A percentile compares a stretch with the other conserved stretches of the same genome.
phyloP scores from a whole-genome alignment of 2,888 invertebrate species.

The Agriotes lineatus region DNA sequence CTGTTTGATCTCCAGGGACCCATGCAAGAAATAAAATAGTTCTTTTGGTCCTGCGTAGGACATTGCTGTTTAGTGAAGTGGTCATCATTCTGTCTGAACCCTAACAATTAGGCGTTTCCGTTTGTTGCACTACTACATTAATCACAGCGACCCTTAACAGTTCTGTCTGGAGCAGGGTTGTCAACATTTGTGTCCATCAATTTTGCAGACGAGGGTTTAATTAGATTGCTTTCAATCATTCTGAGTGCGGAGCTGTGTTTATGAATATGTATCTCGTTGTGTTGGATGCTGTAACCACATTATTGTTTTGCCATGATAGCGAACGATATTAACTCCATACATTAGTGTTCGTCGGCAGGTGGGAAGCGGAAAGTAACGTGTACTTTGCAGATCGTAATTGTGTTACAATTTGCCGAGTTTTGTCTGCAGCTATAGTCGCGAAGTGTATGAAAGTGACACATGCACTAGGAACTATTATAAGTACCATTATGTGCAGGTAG shows the following conservation, averaged over 20 bases:
- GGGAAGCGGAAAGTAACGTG: no score
- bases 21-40: no score
- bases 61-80: background rate
- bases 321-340: background rate
- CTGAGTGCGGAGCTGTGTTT: conserved; percentile 23
- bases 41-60: no score
- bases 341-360: background rate
- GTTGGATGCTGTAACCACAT: conserved; percentile 13
- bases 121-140: conserved; percentile 29
- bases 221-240: conserved; percentile 32
- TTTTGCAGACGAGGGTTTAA: conserved; percentile 34
- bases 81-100: conserved; percentile 18
- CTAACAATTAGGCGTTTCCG: conserved; percentile 26
- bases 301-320: conserved; percentile 22
- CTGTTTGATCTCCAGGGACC: no score
- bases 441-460: no score
- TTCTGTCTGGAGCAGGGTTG: conserved; percentile 25
- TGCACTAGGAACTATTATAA: no score
- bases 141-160: conserved; percentile 27
- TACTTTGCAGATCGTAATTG: no score
- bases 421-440: no score
- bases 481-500: no score
- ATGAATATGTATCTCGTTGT: conserved; percentile 25
- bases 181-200: conserved; percentile 36
- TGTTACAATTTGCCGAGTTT: no score